Evolutionary conservation across 2,888 invertebrate genomes (phyloP), one percentile per base, ranked within the genome.

Genomic region (Andrena fulva): DNA sequence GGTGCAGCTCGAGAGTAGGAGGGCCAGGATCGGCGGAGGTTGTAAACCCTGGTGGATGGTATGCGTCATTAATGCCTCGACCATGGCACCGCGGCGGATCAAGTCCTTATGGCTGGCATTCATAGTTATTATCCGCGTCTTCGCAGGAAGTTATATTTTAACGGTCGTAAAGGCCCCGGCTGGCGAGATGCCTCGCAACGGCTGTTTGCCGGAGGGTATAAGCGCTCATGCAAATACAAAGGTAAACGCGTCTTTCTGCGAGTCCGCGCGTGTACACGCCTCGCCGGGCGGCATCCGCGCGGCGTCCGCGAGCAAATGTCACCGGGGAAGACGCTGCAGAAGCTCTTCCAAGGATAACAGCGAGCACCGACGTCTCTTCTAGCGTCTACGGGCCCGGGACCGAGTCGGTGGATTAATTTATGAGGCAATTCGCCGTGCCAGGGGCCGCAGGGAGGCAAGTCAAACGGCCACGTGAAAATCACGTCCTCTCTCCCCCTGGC

Each of bases 141-240:
- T 89, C 89, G 85, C 89, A 87, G 89, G 89, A 90, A 92, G 89
- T 90, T 91, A 90, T 89, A 90, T 89, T 90, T 90, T 90, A 89
- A 89, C 89, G 89, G 86, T 88, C 89, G 85, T 90, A 90, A 91
- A 90, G 84, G 82, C 73, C 77, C 79, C 48, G 77, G 72, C 24
- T 24, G 54, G 59, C 73, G 75, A 63, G 75, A 72, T 29, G 24
- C 74, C 60, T 69, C 72, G 77, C 71, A 60, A 77, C 80, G 76
- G 83, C 79, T 80, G 80, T 77, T 82, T 69, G 84, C 80, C 76
- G 74, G 82, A 60, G 60, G 85, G 82, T 87, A 82, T 87, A 84
- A 87, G 85, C 87, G 83, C 79, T 87, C 90, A 82, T 90, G 89
- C 87, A 89, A 91, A 90, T 89, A 89, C 88, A 86, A 90, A 90